A percentile compares a stretch with the other conserved stretches of the same genome.
phyloP scores from a whole-genome alignment of 2,797 vertebrate genomes.

The Sparus aurata region DNA sequence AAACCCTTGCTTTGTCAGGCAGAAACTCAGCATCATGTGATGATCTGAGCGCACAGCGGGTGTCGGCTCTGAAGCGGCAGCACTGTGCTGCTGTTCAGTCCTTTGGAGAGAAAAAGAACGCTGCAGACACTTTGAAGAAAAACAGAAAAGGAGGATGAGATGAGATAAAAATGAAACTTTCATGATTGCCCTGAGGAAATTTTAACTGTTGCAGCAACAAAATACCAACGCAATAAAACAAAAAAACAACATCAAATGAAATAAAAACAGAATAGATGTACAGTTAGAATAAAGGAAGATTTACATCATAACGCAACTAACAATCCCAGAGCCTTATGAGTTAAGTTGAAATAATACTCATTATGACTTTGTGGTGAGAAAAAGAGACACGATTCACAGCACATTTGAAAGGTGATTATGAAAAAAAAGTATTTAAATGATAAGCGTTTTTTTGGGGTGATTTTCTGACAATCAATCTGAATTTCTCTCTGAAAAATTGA shows the following conservation, averaged over 20 bases:
- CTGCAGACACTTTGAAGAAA: constrained; percentile 41
- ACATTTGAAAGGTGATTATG: background rate
- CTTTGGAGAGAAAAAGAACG: constrained; percentile 49
- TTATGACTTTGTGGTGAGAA: background rate
- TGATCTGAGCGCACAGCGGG: constrained; percentile 59
- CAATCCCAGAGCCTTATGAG: background rate
- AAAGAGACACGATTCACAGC: background rate
- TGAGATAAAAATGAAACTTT: constrained; percentile 65
- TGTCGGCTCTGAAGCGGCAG: constrained; percentile 36
- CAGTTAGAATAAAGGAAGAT: constrained; percentile 1
- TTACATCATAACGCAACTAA: background rate
- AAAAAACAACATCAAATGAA: constrained; percentile 19
- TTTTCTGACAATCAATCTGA: too few species aligned
- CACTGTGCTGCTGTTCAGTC: constrained; percentile 11
- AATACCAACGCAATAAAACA: constrained; percentile 39
- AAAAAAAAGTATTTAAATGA: too few species aligned
- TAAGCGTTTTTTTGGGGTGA: too few species aligned
- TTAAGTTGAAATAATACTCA: background rate
- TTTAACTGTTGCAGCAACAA: constrained; percentile 39
- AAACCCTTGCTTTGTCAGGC: constrained; percentile 45
- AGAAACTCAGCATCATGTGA: constrained; percentile 42
- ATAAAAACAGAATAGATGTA: constrained; percentile 13
- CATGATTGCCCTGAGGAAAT: constrained; percentile 55
- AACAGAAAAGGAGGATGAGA: constrained; percentile 24
- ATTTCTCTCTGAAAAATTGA: too few species aligned